Base-by-base conservation (phyloP, 2,113 vertebrate genomes). In the Pseudopipra pipra region DNA sequence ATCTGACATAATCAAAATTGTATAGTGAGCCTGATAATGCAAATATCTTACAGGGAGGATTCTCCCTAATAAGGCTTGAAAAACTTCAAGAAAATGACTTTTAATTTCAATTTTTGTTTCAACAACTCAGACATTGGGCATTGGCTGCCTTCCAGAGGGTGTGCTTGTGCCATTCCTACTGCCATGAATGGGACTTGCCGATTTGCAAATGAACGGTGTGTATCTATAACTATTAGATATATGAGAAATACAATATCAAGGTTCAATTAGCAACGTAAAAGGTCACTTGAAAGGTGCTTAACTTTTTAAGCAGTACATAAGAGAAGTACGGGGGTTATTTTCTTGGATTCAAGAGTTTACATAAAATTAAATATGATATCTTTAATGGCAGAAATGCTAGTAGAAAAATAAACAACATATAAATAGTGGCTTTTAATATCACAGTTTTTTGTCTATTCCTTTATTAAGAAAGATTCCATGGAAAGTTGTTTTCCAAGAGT, bases 31-130 rank as follows among this genome's bases (percentile, higher is more conserved):
- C 65, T 52, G 59, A 94, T 68, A 97, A 95, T 41, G 65, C 21
- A 85, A 74, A 72, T 72, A 43, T 65, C 75, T 96, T 93, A 91
- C 2, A 35, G 83, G 79, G 77, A 92, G 24, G 49, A 89, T 85
- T 95, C 88, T 94, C 74, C 59, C 70, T 85, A 70, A 88, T 93
- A 82, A 96, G 95, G 76, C 95, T 95, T 91, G 90, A 96, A 93
- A 78, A 90, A 79, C 71, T 95, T 92, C 78, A 91, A 79, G 90
- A 88, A 95, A 96, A 96, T 93, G 41, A 87, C 89, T 96, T 97
- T 83, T 94, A 90, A 95, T 89, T 95, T 94, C 54, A 54, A 1
- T 14, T 59, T 4, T 20, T 73, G 7, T 44, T 83, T 54, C 83
- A 96, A 89, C 73, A 95, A 75, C 80, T 90, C 95, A 94, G 85